These are phyloP conservation scores for Rotaria macrura DNA, from an alignment of 2,888 invertebrate species.

Conservation along the genomic window DNA sequence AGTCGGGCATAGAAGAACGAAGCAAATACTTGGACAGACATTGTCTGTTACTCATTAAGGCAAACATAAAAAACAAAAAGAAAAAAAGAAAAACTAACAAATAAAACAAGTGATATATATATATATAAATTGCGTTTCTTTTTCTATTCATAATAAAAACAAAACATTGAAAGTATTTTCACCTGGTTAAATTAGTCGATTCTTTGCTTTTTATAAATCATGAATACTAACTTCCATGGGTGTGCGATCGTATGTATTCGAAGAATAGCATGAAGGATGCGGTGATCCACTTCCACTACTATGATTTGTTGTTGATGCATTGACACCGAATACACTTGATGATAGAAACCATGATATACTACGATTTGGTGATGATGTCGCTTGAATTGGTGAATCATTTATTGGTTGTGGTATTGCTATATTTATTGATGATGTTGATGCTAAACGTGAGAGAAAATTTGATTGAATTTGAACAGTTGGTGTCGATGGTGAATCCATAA, in stretches of 20 bases:
- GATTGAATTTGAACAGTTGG: background rate
- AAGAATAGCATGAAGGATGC: background rate
- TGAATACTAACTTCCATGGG: conserved; percentile 6
- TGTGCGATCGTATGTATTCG: conserved; percentile 5
- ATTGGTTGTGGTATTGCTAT: background rate
- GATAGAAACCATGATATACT: background rate
- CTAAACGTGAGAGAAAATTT: background rate
- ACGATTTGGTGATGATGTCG: conserved; percentile 10
- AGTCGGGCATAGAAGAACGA: background rate
- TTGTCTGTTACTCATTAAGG: background rate
- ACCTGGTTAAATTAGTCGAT: background rate
- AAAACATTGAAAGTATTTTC: background rate
- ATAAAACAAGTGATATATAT: too few relatives aligned
- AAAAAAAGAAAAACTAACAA: too few relatives aligned
- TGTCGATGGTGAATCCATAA: background rate
- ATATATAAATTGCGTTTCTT: too few relatives aligned
- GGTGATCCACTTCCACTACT: background rate
- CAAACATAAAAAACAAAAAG: too few relatives aligned
- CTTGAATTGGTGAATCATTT: background rate
- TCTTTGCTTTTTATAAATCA: background rate
- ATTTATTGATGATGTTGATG: background rate
- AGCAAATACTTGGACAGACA: background rate
- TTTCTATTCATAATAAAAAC: too few relatives aligned
- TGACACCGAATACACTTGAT: background rate
- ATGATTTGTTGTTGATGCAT: background rate